phyloP scores from a whole-genome alignment of 64 coral and sea anemone species.

The Pachyseris speciosa region DNA sequence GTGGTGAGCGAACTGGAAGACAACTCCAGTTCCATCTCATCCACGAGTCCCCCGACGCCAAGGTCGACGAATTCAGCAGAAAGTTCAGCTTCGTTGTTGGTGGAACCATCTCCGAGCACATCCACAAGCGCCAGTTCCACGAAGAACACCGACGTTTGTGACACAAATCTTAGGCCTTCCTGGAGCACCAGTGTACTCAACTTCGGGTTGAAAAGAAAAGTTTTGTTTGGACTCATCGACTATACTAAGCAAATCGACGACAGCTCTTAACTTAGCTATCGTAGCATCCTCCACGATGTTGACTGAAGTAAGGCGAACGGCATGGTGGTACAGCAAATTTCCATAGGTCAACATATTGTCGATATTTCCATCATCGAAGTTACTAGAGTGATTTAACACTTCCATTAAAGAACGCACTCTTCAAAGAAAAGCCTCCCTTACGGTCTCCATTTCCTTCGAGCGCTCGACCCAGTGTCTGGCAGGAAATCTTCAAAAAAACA shows the following conservation, averaged over 20 bases:
- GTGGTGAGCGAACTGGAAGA: too few species aligned
- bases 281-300: conserved; percentile 27
- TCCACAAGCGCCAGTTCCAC: too few species aligned
- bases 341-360: conserved; percentile 54
- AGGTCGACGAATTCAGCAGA: too few species aligned
- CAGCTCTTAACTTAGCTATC: conserved; percentile 38
- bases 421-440: conserved; percentile 55
- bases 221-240: background rate
- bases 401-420: conserved; percentile 27
- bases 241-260: conserved; percentile 33
- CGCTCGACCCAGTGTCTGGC: background rate
- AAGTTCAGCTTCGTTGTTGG: too few species aligned
- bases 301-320: conserved; percentile 24
- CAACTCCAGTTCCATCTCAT: too few species aligned
- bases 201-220: background rate
- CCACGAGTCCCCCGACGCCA: too few species aligned
- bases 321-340: conserved; percentile 48
- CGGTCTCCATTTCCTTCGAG: background rate
- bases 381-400: conserved; percentile 29
- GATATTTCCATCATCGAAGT: conserved; percentile 23
- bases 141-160: too few species aligned
- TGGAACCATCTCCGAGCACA: too few species aligned
- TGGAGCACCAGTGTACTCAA: background rate
- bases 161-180: background rate
- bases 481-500: background rate